phyloP scores from a whole-genome alignment of 2,888 invertebrate genomes.

The Meiosimyza decipiens region DNA sequence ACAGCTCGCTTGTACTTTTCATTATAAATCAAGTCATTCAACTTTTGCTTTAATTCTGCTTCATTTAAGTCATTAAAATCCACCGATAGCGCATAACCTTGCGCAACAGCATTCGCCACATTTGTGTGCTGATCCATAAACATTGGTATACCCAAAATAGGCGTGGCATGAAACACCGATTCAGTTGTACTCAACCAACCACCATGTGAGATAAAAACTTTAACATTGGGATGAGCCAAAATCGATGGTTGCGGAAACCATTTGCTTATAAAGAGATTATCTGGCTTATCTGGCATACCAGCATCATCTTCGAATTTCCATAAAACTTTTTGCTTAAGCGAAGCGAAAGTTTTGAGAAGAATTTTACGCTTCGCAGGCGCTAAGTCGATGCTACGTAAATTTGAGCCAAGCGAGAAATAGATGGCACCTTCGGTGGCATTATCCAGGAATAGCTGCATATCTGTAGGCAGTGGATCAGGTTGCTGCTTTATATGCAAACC shows the following conservation, averaged over 20 bases:
- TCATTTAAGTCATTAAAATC: slow-evolving; percentile 56
- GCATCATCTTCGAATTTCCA: slow-evolving; percentile 50
- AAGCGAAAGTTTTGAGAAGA: slow-evolving; percentile 43
- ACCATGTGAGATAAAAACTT: slow-evolving; percentile 65
- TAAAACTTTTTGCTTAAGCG: slow-evolving; percentile 51
- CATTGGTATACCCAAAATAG: slow-evolving; percentile 66
- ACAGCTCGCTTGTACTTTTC: slow-evolving; percentile 41
- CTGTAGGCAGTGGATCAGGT: slow-evolving; percentile 37
- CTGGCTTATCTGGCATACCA: slow-evolving; percentile 43
- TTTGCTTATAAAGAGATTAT: slow-evolving; percentile 56
- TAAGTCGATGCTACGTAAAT: slow-evolving; percentile 46
- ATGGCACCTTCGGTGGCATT: slow-evolving; percentile 52
- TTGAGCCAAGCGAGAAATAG: slow-evolving; percentile 56
- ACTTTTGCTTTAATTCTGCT: slow-evolving; percentile 49
- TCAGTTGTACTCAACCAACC: slow-evolving; percentile 65
- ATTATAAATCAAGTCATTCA: slow-evolving; percentile 42
- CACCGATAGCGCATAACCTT: slow-evolving; percentile 60
- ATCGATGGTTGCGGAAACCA: slow-evolving; percentile 65
- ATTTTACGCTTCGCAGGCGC: slow-evolving; percentile 37
- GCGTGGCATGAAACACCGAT: slow-evolving; percentile 64
- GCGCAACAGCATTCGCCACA: slow-evolving; percentile 57
- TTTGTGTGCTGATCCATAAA: slow-evolving; percentile 66
- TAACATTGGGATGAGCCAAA: slow-evolving; percentile 64
- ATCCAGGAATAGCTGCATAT: slow-evolving; percentile 52
- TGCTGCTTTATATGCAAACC: slow-evolving; percentile 54